A percentile compares a stretch with the other conserved stretches of the same genome.
phyloP scores from a whole-genome alignment of 2,113 vertebrate species.

The Scortum barcoo region DNA sequence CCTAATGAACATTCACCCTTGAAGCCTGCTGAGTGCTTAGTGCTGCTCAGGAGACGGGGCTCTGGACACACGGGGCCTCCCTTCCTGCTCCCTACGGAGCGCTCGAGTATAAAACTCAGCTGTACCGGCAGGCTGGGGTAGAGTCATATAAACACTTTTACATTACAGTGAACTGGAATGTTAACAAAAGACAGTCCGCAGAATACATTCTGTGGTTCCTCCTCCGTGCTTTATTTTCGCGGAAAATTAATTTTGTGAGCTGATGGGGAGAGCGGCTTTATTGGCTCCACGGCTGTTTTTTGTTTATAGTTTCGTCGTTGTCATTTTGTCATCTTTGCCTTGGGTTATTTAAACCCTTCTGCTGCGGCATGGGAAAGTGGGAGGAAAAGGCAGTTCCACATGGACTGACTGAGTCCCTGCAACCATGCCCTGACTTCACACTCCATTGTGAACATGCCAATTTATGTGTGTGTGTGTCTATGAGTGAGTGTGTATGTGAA shows the following conservation, averaged over 20 bases:
- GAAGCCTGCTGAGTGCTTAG: constrained; percentile 81
- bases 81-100: constrained; percentile 80
- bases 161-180: constrained; percentile 76
- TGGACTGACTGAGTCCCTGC: constrained; percentile 35
- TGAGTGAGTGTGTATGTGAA: constrained; percentile 42
- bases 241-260: constrained; percentile 29
- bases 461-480: constrained; percentile 41
- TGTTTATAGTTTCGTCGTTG: constrained; percentile 46
- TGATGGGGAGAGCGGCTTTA: constrained; percentile 34
- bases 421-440: constrained; percentile 68
- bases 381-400: constrained; percentile 56
- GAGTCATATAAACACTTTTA: constrained; percentile 76
- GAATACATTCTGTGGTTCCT: constrained; percentile 30
- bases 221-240: constrained; percentile 18
- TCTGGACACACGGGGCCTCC: constrained; percentile 75
- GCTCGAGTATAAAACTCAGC: constrained; percentile 70
- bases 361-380: constrained; percentile 32
- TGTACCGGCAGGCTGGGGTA: constrained; percentile 55
- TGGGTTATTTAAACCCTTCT: constrained; percentile 45
- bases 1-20: constrained; percentile 81
- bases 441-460: constrained; percentile 43
- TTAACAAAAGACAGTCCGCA: constrained; percentile 61
- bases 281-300: not conserved
- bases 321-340: constrained; percentile 48
- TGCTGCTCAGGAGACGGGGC: constrained; percentile 72